phyloP scores from a whole-genome alignment of 2,113 vertebrate genomes.

The Odontophorus gujanensis region DNA sequence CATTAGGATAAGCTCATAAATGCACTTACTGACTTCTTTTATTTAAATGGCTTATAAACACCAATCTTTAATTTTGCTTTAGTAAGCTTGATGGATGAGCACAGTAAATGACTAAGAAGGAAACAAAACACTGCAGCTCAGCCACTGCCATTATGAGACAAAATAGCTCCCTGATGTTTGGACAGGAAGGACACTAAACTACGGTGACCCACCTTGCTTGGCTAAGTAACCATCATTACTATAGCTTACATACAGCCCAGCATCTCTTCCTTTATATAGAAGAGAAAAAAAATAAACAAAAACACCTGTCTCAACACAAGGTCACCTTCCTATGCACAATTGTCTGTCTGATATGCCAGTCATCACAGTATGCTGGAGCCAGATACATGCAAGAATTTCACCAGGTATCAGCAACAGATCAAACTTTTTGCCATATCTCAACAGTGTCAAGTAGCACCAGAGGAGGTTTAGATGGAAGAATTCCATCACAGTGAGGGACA shows the following conservation, averaged over 20 bases:
- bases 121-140: not conserved
- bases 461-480: not conserved
- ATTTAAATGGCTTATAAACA: conserved; percentile 30
- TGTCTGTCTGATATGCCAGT: not conserved
- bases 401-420: not conserved
- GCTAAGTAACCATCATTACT: not conserved
- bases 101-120: not conserved
- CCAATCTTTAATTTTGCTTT: not conserved
- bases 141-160: not conserved
- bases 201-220: not conserved
- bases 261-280: not conserved
- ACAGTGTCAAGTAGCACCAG: not conserved
- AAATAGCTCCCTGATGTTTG: not conserved
- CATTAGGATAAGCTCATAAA: conserved; percentile 5
- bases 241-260: not conserved
- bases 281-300: not conserved
- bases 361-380: not conserved
- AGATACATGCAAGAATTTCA: not conserved
- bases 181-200: not conserved
- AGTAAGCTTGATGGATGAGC: not conserved
- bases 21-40: not conserved
- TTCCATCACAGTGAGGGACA: not conserved
- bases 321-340: not conserved
- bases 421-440: not conserved
- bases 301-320: not conserved